Evolutionary conservation across 2,113 vertebrate species (phyloP), one percentile per base, ranked within the genome.

Genomic region (Varanus salvator): DNA sequence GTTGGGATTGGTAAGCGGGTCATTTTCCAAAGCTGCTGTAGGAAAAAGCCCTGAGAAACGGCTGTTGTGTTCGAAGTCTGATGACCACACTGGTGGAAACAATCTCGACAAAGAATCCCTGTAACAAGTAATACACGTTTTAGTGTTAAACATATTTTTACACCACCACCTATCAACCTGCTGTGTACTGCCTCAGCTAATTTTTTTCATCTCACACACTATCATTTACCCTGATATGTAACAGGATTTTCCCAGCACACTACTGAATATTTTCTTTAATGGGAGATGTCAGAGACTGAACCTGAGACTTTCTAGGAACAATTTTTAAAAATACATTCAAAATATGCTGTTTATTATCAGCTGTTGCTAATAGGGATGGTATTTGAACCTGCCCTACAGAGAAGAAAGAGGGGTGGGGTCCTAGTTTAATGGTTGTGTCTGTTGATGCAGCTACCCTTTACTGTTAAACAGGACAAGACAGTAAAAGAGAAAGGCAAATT

Each of bases 61-160:
- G 29, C 87, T 77, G 0, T 1, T n/a, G 85, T 84, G 94, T 82
- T 91, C 93, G 44, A 93, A 4, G 0, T 95, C 94, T 57, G 95
- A 57, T 4, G 94, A 21, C 96, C 96, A 97, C 29, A 92, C 0
- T 0, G 96, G 92, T n/a, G 96, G 96, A 80, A 97, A 97, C 60
- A 97, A 87, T 0, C 93, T 94, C 0, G 97, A 96, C 0, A 96
- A 94, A 44, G 96, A 95, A 91, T 96, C 96, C 97, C 97, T 97
- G 93, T 0, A 92, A 91, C 0, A 52, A 78, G 23, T 9, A 29
- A 91, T 74, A 12, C 60, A 83, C 4, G 19, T 64, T 75, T 64
- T 80, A 75, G 19, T 17, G 9, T 2, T 69, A 31, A 89, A 69
- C 2, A 60, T 6, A 31, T 84, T n/a, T 74, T 44, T 31, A 27